A percentile compares a stretch with the other conserved stretches of the same genome.
Evolutionary conservation across 1,140 invertebrate species (phyloP).

Genomic region (Coelopa frigida): DNA sequence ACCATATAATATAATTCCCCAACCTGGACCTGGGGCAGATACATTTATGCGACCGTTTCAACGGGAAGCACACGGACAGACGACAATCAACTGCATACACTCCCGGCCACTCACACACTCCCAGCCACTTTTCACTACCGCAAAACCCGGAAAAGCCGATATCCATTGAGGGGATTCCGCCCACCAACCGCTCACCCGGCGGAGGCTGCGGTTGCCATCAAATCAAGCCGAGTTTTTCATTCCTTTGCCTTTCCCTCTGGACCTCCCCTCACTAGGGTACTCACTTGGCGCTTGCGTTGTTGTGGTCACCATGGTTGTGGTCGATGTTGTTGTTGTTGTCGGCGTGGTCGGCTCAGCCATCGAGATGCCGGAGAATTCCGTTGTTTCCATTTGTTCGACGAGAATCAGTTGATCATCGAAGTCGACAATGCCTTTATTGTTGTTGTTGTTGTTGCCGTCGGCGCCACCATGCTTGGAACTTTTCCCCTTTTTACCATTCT

Average conservation of each 20-base stretch:
- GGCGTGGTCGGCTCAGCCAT: constrained; percentile 48
- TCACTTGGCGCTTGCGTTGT: constrained; percentile 64
- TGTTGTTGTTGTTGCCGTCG: constrained; percentile 19
- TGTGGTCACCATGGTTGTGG: constrained; percentile 54
- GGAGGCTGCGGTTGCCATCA: no score
- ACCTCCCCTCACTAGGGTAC: constrained; percentile 18
- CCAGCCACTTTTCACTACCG: no score
- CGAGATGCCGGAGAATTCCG: constrained; percentile 48
- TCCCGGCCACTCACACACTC: no score
- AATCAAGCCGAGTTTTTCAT: constrained; percentile 17
- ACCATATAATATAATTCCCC: no score
- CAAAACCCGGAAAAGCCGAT: no score
- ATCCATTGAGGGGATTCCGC: no score
- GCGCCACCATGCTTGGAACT: constrained; percentile 28
- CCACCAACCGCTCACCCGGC: no score
- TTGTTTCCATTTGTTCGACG: constrained; percentile 48
- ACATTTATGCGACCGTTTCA: no score
- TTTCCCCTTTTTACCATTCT: constrained; percentile 18
- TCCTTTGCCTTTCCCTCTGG: constrained; percentile 20
- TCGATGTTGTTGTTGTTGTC: constrained; percentile 48
- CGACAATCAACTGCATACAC: no score
- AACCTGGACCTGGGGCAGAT: no score
- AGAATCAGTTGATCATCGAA: constrained; percentile 43
- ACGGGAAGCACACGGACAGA: no score
- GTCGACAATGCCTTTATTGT: constrained; percentile 20